Conservation (phyloP, 1,140 invertebrate genomes). For the Drosophila persimilis region DNA sequence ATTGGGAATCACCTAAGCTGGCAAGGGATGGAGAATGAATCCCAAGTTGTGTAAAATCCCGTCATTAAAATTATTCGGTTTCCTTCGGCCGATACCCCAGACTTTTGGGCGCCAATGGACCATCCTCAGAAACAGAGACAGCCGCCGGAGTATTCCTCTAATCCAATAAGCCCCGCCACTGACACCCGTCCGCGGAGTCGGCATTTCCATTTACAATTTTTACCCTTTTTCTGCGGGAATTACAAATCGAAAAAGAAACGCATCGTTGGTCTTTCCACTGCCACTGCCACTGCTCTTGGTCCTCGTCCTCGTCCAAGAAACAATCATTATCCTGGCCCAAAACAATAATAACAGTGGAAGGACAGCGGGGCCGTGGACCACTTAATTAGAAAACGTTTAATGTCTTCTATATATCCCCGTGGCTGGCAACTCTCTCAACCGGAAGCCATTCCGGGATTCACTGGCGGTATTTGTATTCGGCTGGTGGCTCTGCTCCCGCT, state of each 20-base stretch:
- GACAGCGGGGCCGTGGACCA: slow-evolving; percentile 38
- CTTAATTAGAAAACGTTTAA: slow-evolving; percentile 82
- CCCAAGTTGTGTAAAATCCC: slow-evolving; percentile 38
- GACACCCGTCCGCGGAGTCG: slow-evolving; percentile 9
- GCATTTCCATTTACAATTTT: slow-evolving; percentile 26
- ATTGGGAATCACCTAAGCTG: background rate
- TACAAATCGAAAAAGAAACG: slow-evolving; percentile 58
- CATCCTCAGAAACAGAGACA: slow-evolving; percentile 8
- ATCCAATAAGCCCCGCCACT: slow-evolving; percentile 64
- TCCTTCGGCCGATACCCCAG: background rate
- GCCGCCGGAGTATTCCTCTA: slow-evolving; percentile 34
- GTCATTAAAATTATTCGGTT: slow-evolving; percentile 46
- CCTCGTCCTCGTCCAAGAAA: slow-evolving; percentile 44
- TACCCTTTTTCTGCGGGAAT: slow-evolving; percentile 62
- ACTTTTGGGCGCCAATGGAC: background rate
- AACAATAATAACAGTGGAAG: slow-evolving; percentile 60
- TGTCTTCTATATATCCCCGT: slow-evolving; percentile 50
- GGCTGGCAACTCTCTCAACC: slow-evolving; percentile 39
- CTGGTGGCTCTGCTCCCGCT: background rate
- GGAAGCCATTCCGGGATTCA: slow-evolving; percentile 52
- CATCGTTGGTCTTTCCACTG: slow-evolving; percentile 30
- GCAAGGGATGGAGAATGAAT: slow-evolving; percentile 23
- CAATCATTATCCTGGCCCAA: slow-evolving; percentile 75
- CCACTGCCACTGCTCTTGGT: too few relatives aligned
- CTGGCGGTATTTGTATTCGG: slow-evolving; percentile 23